Evolutionary conservation across 2,113 vertebrate species (phyloP), one percentile per base, ranked within the genome.

Genomic region (Cyprinodon brontotheroides): DNA sequence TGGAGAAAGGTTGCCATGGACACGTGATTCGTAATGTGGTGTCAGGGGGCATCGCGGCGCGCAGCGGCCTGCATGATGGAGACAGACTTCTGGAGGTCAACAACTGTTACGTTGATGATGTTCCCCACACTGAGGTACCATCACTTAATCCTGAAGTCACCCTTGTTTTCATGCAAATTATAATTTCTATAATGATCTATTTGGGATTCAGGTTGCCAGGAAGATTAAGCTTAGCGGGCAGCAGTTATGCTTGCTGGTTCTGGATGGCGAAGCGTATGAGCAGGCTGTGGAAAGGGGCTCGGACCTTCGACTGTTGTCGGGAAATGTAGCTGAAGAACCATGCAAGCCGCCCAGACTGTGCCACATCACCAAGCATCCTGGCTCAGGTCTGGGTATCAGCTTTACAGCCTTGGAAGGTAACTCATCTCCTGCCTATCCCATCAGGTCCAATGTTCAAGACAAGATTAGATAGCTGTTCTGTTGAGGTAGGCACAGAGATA

Each of bases 61-160:
- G 77, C 48, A 91, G 93, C 37, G 96, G 97, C 29, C 95, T 98
- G 64, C 91, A 60, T 71, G 93, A 95, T 0, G 95, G 96, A 40
- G 97, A 99, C 87, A 87, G 94, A 14, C 94, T 99, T 38, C 93
- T 99, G 29, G 96, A 95, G 29, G 94, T 99, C 87, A 98, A 98
- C 41, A 92, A 88, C 60, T 79, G 79, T 4, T 92, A 89, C 0
- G 94, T 97, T 68, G 95, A 95, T 36, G 78, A 94, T 6, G 61
- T 95, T 65, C 87, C 94, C 61, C 94, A 96, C 50, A 2, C 3
- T 0, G 90, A 86, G 93, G 97, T 98, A 89, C 90, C 93, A 67
- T 3, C 11, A 75, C 8, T 14, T 15, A 15, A 11, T 41, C 15
- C 45, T 62, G 43, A 68, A 6, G 9, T 4, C 13, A 40, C 60